Base-by-base conservation (phyloP, 2,888 invertebrate genomes). In the Polyommatus iphigenia region DNA sequence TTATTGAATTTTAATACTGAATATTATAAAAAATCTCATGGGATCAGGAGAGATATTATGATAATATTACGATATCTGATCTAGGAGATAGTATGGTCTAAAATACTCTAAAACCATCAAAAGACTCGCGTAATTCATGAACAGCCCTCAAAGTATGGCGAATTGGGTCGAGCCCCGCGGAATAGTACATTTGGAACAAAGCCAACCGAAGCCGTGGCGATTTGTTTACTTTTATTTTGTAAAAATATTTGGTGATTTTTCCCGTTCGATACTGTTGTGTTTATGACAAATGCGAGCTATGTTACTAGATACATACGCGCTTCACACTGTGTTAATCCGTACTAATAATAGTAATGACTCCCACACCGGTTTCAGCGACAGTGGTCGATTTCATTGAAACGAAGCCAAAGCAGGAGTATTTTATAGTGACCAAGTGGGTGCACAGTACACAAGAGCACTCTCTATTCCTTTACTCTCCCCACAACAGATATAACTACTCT, bases 81-180 rank as follows among this genome's bases (percentile, higher is more conserved):
- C 10, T 13, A 46, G 10, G 46, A 46, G 10, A 46, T 41, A 10
- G 10, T 41, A 10, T 46, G 36, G 36, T 5, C 36, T 32, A 32
- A 3, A 32, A 32, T 29, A 3, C 3, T 41, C 41, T 41, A 46
- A 46, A 46, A 46, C 13, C 41, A 36, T 36, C 36, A 3, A 46
- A 41, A 41, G 41, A 13, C 46, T 46, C 46, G 10, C 46, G 54
- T 18, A 18, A 54, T 18, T 18, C 54, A 18, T 5, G 5, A 54
- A 54, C 18, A 5, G 54, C 54, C 18, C 54, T 5, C 91, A 90
- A 91, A 91, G 88, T 88, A 88, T 87, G 85, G 86, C 84, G 89
- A 92, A 91, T 90, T 91, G 87, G 92, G 92, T 92, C 92, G 89
- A 86, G 84, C 84, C 85, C 82, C 84, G 85, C 84, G 83, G 83